phyloP scores from a whole-genome alignment of 2,888 invertebrate genomes.

The Perizoma affinitatum region DNA sequence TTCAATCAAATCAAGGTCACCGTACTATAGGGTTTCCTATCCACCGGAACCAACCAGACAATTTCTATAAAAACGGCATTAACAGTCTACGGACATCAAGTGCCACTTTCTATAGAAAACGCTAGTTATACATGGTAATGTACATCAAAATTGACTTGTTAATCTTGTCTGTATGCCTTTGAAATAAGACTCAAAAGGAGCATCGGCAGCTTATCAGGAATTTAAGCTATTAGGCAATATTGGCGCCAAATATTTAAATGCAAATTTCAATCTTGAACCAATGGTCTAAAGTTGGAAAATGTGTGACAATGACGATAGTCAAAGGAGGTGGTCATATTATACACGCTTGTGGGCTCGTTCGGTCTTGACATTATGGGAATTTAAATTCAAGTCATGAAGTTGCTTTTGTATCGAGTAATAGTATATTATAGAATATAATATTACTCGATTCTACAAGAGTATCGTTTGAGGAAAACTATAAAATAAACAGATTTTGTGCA shows the following conservation, averaged over 20 bases:
- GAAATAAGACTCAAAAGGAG: slow-evolving; percentile 18
- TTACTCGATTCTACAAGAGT: too few relatives aligned
- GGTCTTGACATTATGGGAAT: slow-evolving; percentile 31
- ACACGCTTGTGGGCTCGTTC: slow-evolving; percentile 40
- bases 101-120: slow-evolving; percentile 77
- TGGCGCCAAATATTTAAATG: slow-evolving; percentile 35
- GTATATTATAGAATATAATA: too few relatives aligned
- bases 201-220: slow-evolving; percentile 35
- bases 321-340: slow-evolving; percentile 17
- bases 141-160: slow-evolving; percentile 44
- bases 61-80: slow-evolving; percentile 73
- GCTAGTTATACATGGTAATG: slow-evolving; percentile 63
- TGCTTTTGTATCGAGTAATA: neutral
- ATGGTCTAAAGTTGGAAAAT: slow-evolving; percentile 15
- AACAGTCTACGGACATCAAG: slow-evolving; percentile 69
- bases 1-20: slow-evolving; percentile 43
- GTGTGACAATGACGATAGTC: slow-evolving; percentile 10
- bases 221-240: slow-evolving; percentile 68
- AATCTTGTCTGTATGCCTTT: slow-evolving; percentile 20
- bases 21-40: slow-evolving; percentile 49
- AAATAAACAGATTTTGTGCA: too few relatives aligned
- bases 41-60: slow-evolving; percentile 62
- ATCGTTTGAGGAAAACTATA: too few relatives aligned
- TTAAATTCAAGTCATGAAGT: slow-evolving; percentile 36
- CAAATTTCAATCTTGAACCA: slow-evolving; percentile 20